phyloP scores from a whole-genome alignment of 2,888 invertebrate species.

The Perizoma affinitatum region DNA sequence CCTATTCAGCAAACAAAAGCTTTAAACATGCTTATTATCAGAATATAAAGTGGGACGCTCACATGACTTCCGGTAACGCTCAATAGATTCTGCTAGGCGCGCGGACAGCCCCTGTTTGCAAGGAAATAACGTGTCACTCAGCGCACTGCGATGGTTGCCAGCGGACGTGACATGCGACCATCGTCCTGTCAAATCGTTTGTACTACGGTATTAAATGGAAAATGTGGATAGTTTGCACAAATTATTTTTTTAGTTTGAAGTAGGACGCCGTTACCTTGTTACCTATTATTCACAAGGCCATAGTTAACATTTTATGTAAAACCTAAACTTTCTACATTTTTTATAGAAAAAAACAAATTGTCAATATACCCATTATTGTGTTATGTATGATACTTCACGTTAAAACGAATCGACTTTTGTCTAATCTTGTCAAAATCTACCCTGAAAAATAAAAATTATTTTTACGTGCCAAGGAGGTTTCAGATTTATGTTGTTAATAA shows the following conservation, averaged over 20 bases:
- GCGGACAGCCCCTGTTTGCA: slow-evolving; percentile 31
- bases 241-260: background rate
- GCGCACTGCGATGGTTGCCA: slow-evolving; percentile 51
- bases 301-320: background rate
- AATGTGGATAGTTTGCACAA: slow-evolving; percentile 5
- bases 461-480: no score
- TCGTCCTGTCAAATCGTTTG: slow-evolving; percentile 24
- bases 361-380: no score
- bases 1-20: slow-evolving; percentile 31
- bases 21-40: slow-evolving; percentile 37
- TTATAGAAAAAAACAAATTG: no score
- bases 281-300: background rate
- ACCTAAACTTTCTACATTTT: background rate
- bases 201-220: slow-evolving; percentile 17
- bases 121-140: slow-evolving; percentile 79
- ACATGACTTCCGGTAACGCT: slow-evolving; percentile 53
- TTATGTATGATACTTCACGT: no score
- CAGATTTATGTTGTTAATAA: no score
- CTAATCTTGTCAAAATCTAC: no score
- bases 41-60: slow-evolving; percentile 51
- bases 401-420: no score
- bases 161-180: slow-evolving; percentile 55
- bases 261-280: no score
- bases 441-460: no score
- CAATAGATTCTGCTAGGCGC: slow-evolving; percentile 40